Evolutionary conservation across 2,797 vertebrate species (phyloP).

Genomic region (Enteromius argenteus): DNA sequence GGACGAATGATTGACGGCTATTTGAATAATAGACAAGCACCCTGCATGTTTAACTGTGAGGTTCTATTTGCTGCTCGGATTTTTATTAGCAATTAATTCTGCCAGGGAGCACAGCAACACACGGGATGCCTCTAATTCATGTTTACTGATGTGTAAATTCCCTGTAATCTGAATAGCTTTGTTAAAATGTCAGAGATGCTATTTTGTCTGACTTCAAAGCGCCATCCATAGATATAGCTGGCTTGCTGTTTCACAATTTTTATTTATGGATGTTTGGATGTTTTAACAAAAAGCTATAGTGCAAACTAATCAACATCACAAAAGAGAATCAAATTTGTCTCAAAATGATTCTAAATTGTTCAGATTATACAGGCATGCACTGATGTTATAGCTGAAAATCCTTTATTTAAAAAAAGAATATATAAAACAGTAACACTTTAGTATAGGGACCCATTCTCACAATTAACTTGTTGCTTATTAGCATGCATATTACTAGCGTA

Average conservation of each 20-base stretch:
- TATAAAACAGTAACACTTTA: not conserved
- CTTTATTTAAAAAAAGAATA: not conserved
- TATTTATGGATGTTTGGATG: slow-evolving; percentile 33
- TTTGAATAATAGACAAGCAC: slow-evolving; percentile 51
- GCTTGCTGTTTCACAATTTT: slow-evolving; percentile 26
- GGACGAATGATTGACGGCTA: slow-evolving; percentile 28
- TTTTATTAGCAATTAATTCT: slow-evolving; percentile 62
- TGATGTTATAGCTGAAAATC: not conserved
- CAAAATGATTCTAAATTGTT: not conserved
- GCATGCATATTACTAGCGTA: too few species aligned
- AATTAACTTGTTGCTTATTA: too few species aligned
- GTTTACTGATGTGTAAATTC: slow-evolving; percentile 62
- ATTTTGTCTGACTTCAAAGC: slow-evolving; percentile 55
- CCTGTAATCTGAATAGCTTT: slow-evolving; percentile 57
- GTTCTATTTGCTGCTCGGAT: slow-evolving; percentile 58
- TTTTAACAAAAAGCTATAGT: slow-evolving; percentile 27
- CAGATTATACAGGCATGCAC: not conserved
- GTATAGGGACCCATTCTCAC: too few species aligned
- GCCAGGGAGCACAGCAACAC: slow-evolving; percentile 47
- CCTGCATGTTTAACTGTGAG: slow-evolving; percentile 46
- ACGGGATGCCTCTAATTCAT: slow-evolving; percentile 54
- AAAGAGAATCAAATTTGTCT: not conserved
- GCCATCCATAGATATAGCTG: slow-evolving; percentile 28
- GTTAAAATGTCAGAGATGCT: slow-evolving; percentile 61
- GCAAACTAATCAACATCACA: slow-evolving; percentile 21